A percentile compares a stretch with the other conserved stretches of the same genome.
Conservation (phyloP, 2,113 vertebrate species). For the Tamias sibiricus region DNA sequence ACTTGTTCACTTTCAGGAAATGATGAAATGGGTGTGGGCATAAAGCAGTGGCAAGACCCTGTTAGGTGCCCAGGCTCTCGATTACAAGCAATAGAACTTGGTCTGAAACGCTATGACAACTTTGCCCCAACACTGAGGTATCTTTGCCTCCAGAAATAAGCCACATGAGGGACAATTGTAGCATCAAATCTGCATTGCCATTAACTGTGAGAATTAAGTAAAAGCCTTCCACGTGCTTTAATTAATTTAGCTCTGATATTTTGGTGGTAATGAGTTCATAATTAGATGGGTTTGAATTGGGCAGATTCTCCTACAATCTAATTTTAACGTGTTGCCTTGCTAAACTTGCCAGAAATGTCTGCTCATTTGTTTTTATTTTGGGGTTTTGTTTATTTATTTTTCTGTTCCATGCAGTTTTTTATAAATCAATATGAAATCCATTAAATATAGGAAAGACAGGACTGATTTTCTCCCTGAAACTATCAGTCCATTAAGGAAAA, state of each 20-base stretch:
- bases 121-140: background rate
- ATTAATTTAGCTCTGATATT: conserved; percentile 15
- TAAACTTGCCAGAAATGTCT: background rate
- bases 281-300: conserved; percentile 3
- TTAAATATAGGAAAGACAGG: background rate
- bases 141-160: background rate
- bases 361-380: conserved; percentile 21
- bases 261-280: conserved; percentile 20
- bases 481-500: background rate
- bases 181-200: background rate
- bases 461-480: background rate
- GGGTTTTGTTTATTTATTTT: background rate
- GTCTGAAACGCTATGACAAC: background rate
- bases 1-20: background rate
- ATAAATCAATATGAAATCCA: background rate
- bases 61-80: background rate
- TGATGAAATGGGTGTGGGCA: background rate
- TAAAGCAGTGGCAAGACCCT: background rate
- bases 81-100: background rate
- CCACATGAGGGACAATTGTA: background rate
- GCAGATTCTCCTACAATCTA: background rate
- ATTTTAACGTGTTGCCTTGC: background rate
- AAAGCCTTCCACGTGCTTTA: background rate
- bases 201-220: conserved; percentile 48
- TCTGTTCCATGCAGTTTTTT: background rate